phyloP scores from a whole-genome alignment of 1,140 invertebrate genomes.

The Magallana gigas region DNA sequence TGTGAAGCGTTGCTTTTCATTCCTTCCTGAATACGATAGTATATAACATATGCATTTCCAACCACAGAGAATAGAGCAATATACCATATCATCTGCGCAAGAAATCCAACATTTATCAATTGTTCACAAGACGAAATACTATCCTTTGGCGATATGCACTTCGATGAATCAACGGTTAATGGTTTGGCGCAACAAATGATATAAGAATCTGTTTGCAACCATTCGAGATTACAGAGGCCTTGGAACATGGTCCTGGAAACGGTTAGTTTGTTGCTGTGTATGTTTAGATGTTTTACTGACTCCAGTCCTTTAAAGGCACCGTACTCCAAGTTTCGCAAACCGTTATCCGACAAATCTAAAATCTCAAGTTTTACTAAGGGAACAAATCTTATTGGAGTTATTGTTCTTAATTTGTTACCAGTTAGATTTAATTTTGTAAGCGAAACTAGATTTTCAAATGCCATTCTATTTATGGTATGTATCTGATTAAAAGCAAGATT shows the following conservation, averaged over 20 bases:
- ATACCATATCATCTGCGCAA: slow-evolving; percentile 59
- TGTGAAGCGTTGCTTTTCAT: slow-evolving; percentile 1
- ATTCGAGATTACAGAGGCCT: slow-evolving; percentile 26
- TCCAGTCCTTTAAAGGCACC: slow-evolving; percentile 26
- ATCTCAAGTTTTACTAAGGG: slow-evolving; percentile 7
- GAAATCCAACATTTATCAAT: slow-evolving; percentile 49
- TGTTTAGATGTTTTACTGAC: slow-evolving; percentile 5
- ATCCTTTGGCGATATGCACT: slow-evolving; percentile 56
- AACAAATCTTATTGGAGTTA: slow-evolving; percentile 22
- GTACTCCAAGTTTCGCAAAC: neutral
- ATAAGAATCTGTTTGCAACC: slow-evolving; percentile 50
- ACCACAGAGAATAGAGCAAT: slow-evolving; percentile 55
- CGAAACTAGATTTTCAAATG: slow-evolving; percentile 23
- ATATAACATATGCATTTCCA: slow-evolving; percentile 63
- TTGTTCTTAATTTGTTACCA: slow-evolving; percentile 13
- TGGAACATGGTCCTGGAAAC: neutral
- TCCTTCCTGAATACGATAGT: slow-evolving; percentile 46
- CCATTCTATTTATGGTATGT: neutral
- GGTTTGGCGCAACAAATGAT: slow-evolving; percentile 62
- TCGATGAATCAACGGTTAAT: slow-evolving; percentile 17
- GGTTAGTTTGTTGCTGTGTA: neutral
- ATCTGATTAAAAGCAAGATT: slow-evolving; percentile 30
- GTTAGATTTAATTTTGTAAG: slow-evolving; percentile 32
- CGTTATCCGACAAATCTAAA: slow-evolving; percentile 45
- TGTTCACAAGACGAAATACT: slow-evolving; percentile 63